phyloP scores from a whole-genome alignment of 2,113 vertebrate genomes.

The Rana temporaria region DNA sequence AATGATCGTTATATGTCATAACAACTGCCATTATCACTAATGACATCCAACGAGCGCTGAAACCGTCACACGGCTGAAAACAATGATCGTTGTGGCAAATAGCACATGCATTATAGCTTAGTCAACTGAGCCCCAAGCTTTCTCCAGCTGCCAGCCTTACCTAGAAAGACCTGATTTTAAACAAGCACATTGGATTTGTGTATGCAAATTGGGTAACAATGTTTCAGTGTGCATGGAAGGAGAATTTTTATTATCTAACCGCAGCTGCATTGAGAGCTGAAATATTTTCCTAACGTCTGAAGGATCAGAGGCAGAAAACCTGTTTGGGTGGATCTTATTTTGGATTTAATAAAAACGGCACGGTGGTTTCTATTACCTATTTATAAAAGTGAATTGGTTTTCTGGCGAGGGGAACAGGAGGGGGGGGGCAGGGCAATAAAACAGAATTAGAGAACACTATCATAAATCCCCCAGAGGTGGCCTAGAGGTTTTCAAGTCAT shows the following conservation, averaged over 20 bases:
- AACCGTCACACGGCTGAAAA: no score
- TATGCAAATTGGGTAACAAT: not conserved
- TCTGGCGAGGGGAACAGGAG: slow-evolving; percentile 5
- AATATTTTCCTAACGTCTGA: slow-evolving; percentile 45
- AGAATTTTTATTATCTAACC: slow-evolving; percentile 40
- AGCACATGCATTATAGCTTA: no score
- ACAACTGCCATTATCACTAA: no score
- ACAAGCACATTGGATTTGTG: not conserved
- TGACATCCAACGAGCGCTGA: no score
- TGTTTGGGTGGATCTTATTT: slow-evolving; percentile 52
- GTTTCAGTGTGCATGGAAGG: slow-evolving; percentile 8
- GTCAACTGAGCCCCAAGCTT: no score
- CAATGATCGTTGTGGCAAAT: no score
- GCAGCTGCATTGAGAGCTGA: slow-evolving; percentile 24
- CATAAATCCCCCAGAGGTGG: slow-evolving; percentile 62
- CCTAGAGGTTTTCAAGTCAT: slow-evolving; percentile 73
- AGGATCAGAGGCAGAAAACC: slow-evolving; percentile 31
- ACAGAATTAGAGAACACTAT: slow-evolving; percentile 66
- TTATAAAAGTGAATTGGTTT: slow-evolving; percentile 48
- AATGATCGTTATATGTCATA: no score
- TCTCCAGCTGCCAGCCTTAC: no score
- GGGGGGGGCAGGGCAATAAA: slow-evolving; percentile 58
- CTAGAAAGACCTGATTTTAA: no score
- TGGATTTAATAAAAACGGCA: slow-evolving; percentile 44
- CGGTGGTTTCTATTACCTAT: slow-evolving; percentile 47